Evolutionary conservation across 2,797 vertebrate species (phyloP), one percentile per base, ranked within the genome.

Genomic region (Merluccius polli): DNA sequence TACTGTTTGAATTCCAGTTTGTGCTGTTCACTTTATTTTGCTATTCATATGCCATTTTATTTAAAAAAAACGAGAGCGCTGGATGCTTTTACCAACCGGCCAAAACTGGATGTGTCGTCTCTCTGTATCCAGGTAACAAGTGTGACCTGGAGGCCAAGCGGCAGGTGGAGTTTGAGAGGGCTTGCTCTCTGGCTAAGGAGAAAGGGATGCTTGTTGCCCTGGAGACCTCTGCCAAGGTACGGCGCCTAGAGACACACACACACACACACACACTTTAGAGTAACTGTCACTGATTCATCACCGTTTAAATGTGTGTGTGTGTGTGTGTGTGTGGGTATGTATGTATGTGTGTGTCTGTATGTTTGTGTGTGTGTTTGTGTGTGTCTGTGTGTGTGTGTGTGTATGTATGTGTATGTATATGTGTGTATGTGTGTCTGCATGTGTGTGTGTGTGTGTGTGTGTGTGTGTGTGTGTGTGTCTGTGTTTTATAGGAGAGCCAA

Each of bases 161-260:
- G 0, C 83, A 89, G 71, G 90, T 93, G 41, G 73, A 0, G 9
- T 93, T 93, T 67, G 80, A 91, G 44, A 84, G 89, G 27, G 89
- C 92, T 15, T 92, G 91, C 78, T 38, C 44, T 59, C 77, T 92
- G 74, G 86, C 90, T 3, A 86, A 91, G 4, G 87, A 91, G 0
- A 77, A 33, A 70, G 89, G 87, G 0, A 65, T 92, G 10, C 81
- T 93, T 0, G 91, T 89, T 44, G 90, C 91, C 30, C 69, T 93
- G 24, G 92, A 93, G 75, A 93, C 91, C 21, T 93, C 92, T 16
- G 92, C 92, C 44, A 93, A 92, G 90, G 92, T 92, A 81, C 0
- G 44, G 21, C 41, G 41, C 2, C 13, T 1, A 1, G 41, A 5
- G 72, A 44, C 44, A 6, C 72, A 72, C 24, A 31, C 38, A 52